Evolutionary conservation across 1,140 invertebrate species (phyloP), one percentile per base, ranked within the genome.

Genomic region (Drosophila oshimai): DNA sequence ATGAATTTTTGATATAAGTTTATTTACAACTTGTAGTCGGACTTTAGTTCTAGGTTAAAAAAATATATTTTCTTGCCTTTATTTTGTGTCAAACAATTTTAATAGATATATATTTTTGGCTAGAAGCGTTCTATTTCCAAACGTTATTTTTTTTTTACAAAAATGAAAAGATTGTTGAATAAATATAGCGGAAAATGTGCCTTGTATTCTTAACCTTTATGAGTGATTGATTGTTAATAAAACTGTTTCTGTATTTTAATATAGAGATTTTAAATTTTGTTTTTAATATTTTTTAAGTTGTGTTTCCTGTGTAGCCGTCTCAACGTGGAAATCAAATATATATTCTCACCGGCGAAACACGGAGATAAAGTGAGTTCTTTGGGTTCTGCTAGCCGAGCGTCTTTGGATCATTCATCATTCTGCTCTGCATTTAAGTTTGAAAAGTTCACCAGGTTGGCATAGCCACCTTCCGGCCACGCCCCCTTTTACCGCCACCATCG

Each of bases 341-440:
- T 68, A 69, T 42, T 53, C 39, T 37, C 51, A 44, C 33, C 39
- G 18, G 18, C 22, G 41, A 44, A 26, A 44, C 18, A 31, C 2
- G 17, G 65, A 58, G 65, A 34, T 70, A 70, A 45, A 67, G 46
- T 44, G 42, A 65, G 58, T 65, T 47, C 33, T 41, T 28, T 34
- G 50, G 39, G 17, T 24, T n/a, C n/a, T 53, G 29, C 37, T 46
- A 64, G 47, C 44, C 26, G 71, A 42, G 67, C 36, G 12, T 67
- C 47, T 44, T 39, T 31, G 58, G 69, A 74, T 76, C 81, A 86
- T 86, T 86, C 77, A 86, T 86, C 76, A 87, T 86, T 74, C 57
- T 69, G 65, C 36, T 51, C 68, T 77, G 81, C 73, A 70, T 80
- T 69, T 76, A 65, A 73, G 61, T 75, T 75, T 57, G 69, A 64